These are phyloP conservation scores for Danionella cerebrum DNA, from an alignment of 2,113 vertebrate genomes.

Conservation along the genomic window DNA sequence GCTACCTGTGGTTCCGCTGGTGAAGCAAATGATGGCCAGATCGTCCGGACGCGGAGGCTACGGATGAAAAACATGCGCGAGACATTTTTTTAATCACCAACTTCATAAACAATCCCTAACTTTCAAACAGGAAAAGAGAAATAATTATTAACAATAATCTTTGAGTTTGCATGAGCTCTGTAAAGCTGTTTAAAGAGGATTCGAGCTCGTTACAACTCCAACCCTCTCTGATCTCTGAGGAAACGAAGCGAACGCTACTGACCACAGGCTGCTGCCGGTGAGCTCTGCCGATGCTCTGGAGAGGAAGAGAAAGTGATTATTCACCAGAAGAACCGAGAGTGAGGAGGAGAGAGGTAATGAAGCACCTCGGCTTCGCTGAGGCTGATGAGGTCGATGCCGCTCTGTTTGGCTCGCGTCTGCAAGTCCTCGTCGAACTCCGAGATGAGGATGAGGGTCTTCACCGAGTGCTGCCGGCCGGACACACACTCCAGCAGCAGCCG, in stretches of 20 bases:
- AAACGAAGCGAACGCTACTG: slow-evolving; percentile 43
- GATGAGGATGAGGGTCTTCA: slow-evolving; percentile 78
- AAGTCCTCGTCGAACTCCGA: slow-evolving; percentile 69
- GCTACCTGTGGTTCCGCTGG: slow-evolving; percentile 68
- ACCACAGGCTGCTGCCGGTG: slow-evolving; percentile 69
- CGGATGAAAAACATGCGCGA: neutral
- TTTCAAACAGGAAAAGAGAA: too few species aligned
- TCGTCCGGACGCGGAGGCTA: slow-evolving; percentile 60
- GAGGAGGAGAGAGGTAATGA: neutral
- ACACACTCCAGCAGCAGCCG: slow-evolving; percentile 66
- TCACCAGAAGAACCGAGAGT: neutral
- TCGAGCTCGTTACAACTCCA: too few species aligned
- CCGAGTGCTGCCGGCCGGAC: slow-evolving; percentile 57
- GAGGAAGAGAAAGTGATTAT: neutral
- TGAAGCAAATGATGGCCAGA: slow-evolving; percentile 67
- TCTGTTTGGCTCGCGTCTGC: slow-evolving; percentile 62
- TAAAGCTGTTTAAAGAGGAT: too few species aligned
- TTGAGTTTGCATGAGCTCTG: too few species aligned
- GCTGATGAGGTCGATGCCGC: slow-evolving; percentile 73
- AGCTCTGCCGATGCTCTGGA: slow-evolving; percentile 68
- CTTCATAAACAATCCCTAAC: too few species aligned
- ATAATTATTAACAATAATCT: too few species aligned
- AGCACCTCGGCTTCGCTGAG: slow-evolving; percentile 77
- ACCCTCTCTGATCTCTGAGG: too few species aligned
- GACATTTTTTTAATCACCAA: too few species aligned